A percentile compares a stretch with the other conserved stretches of the same genome.
These are phyloP conservation scores for Zalophus californianus DNA, from an alignment of 2,797 vertebrate genomes.

Conservation along the genomic window DNA sequence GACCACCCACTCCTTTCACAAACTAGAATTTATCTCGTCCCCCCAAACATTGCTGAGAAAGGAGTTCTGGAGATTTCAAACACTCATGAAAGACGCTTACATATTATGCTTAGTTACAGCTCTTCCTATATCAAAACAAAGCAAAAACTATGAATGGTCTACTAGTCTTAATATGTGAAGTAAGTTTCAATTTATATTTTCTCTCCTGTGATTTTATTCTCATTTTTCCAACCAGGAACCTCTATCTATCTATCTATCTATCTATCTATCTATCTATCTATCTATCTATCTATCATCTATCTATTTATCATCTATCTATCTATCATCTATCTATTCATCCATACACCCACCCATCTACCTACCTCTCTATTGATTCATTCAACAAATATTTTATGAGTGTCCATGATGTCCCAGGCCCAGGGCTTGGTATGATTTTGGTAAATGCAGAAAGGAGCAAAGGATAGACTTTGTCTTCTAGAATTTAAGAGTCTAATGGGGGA, in stretches of 20 bases:
- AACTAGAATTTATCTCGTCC: slow-evolving; percentile 17
- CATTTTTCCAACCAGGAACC: background rate
- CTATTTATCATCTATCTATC: background rate
- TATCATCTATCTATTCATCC: background rate
- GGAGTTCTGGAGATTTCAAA: slow-evolving; percentile 48
- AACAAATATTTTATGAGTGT: background rate
- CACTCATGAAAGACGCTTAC: background rate
- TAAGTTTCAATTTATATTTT: slow-evolving; percentile 39
- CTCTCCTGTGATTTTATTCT: slow-evolving; percentile 11
- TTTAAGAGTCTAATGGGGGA: background rate
- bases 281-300: background rate
- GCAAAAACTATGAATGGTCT: background rate
- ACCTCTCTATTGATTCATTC: background rate
- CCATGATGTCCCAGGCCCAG: background rate
- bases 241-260: background rate
- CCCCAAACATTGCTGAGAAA: background rate
- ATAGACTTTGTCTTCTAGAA: background rate
- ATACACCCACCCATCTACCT: background rate
- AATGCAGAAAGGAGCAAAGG: background rate
- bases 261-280: background rate
- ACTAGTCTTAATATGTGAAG: background rate
- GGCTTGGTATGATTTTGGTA: background rate
- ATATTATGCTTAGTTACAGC: background rate
- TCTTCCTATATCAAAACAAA: slow-evolving; percentile 40
- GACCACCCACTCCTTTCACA: slow-evolving; percentile 51